phyloP scores from a whole-genome alignment of 1,140 invertebrate genomes.

The Pseudomyrmex gracilis region DNA sequence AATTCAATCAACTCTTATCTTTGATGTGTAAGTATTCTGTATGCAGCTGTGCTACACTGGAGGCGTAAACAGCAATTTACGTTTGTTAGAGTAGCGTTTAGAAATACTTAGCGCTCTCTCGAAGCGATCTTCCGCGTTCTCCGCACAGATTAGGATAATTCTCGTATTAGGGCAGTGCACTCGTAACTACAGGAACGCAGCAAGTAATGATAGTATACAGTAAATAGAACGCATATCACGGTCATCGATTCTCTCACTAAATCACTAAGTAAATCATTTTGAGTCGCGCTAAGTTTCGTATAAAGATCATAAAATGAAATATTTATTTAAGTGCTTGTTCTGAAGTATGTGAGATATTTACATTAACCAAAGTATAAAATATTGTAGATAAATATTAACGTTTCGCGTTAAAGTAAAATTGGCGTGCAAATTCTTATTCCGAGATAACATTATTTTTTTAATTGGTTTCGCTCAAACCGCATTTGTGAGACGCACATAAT shows the following conservation, averaged over 20 bases:
- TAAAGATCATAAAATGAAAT: not conserved
- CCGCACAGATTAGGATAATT: constrained; percentile 36
- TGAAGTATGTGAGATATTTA: not conserved
- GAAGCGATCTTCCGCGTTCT: constrained; percentile 73
- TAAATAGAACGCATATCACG: not conserved
- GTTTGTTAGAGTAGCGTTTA: constrained; percentile 73
- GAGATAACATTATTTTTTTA: constrained; percentile 20
- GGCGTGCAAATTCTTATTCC: constrained; percentile 22
- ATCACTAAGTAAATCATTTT: too few relatives aligned
- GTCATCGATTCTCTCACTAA: not conserved
- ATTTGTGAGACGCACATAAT: constrained; percentile 13
- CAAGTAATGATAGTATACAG: not conserved
- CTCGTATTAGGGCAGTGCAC: constrained; percentile 50
- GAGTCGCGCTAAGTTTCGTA: not conserved
- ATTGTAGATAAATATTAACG: not conserved
- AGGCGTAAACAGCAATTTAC: constrained; percentile 59
- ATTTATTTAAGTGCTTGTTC: constrained; percentile 1
- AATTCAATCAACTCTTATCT: not conserved
- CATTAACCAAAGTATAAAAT: not conserved
- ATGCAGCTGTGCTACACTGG: constrained; percentile 13
- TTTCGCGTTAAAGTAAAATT: not conserved
- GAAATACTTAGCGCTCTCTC: constrained; percentile 71
- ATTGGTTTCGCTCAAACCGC: not conserved
- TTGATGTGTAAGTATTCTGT: not conserved
- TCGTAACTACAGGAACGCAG: constrained; percentile 28